Conservation (phyloP, 1,140 invertebrate species). For the Ganaspis sp. region DNA sequence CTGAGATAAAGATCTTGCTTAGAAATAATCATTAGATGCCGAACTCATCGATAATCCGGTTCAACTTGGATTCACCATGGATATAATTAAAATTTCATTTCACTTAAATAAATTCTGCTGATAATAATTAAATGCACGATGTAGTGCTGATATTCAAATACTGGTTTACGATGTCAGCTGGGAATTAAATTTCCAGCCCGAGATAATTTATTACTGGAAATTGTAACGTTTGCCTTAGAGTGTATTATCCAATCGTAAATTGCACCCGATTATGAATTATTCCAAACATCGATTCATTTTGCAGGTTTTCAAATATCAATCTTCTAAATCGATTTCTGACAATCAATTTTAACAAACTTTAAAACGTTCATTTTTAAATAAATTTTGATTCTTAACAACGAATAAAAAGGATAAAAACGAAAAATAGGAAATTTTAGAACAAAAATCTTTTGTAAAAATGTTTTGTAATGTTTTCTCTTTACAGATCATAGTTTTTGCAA, state of each 20-base stretch:
- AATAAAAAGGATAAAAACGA: no score
- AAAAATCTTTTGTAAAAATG: no score
- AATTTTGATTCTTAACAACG: no score
- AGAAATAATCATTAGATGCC: neutral
- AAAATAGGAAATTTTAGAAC: no score
- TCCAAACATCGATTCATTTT: slow-evolving; percentile 32
- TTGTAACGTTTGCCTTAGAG: slow-evolving; percentile 6
- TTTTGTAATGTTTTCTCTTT: no score
- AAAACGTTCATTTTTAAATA: no score
- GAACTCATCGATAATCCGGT: neutral
- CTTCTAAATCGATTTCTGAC: no score
- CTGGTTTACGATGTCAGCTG: slow-evolving; percentile 15
- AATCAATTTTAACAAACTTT: no score
- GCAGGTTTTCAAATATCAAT: no score
- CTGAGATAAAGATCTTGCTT: neutral
- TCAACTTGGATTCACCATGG: neutral
- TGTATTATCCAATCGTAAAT: slow-evolving; percentile 2
- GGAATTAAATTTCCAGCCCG: neutral
- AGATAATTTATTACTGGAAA: slow-evolving; percentile 10
- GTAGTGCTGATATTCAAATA: slow-evolving; percentile 7
- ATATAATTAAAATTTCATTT: slow-evolving; percentile 20
- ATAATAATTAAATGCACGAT: slow-evolving; percentile 15
- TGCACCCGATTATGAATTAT: slow-evolving; percentile 43
- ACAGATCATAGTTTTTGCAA: no score
- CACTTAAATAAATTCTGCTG: neutral